Conservation (phyloP, 2,888 invertebrate genomes). For the Busseola fusca region DNA sequence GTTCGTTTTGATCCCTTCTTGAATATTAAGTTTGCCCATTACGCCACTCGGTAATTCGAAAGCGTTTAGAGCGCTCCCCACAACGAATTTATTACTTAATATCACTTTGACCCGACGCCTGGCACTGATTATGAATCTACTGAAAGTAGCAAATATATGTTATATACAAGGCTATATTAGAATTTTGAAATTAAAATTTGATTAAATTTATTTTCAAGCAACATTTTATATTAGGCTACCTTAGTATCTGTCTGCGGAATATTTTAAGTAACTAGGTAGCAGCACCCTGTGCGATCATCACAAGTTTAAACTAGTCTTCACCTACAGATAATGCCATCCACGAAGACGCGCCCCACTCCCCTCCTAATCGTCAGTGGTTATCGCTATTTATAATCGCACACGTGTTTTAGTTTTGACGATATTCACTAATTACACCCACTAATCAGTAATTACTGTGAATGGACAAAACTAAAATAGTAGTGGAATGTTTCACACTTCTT, state of each 20-base stretch:
- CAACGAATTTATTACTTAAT: slow-evolving; percentile 79
- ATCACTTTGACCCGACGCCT: slow-evolving; percentile 72
- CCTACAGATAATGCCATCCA: too few relatives aligned
- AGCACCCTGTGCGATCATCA: background rate
- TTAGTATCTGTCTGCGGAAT: background rate
- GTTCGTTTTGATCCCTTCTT: slow-evolving; percentile 73
- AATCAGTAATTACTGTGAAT: too few relatives aligned
- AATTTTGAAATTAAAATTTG: slow-evolving; percentile 23
- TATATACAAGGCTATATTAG: slow-evolving; percentile 23
- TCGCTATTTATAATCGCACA: too few relatives aligned
- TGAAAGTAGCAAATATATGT: slow-evolving; percentile 42
- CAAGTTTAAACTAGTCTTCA: background rate
- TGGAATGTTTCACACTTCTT: too few relatives aligned
- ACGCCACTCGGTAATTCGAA: slow-evolving; percentile 78
- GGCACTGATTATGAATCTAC: slow-evolving; percentile 57
- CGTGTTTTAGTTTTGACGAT: too few relatives aligned
- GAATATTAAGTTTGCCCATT: slow-evolving; percentile 85
- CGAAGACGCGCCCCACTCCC: too few relatives aligned
- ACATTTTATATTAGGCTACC: slow-evolving; percentile 1
- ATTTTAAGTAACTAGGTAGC: background rate
- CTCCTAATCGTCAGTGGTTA: too few relatives aligned
- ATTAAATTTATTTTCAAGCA: slow-evolving; percentile 4
- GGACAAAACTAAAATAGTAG: too few relatives aligned
- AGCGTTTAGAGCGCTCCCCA: slow-evolving; percentile 78
- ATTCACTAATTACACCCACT: too few relatives aligned